Evolutionary conservation across 2,113 vertebrate species (phyloP).

Genomic region (Plecotus auritus): DNA sequence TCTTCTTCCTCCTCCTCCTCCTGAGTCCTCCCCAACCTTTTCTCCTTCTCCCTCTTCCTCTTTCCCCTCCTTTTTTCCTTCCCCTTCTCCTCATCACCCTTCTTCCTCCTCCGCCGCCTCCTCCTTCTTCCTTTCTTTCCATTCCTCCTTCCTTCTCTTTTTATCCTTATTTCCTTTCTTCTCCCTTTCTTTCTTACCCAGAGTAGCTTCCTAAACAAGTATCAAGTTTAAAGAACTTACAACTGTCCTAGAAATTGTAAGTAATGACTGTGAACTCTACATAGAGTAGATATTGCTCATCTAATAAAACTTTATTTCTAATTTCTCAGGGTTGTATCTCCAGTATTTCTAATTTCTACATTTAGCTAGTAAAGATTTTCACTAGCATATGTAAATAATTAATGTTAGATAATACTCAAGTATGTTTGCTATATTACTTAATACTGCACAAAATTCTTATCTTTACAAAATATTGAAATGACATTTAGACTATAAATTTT

Average conservation of each 20-base stretch:
- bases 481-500: constrained; percentile 37
- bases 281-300: background rate
- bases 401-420: constrained; percentile 25
- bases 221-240: background rate
- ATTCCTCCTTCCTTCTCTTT: too few relatives aligned
- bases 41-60: background rate
- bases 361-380: constrained; percentile 33
- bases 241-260: background rate
- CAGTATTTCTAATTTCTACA: constrained; percentile 19
- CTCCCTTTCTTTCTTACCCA: background rate
- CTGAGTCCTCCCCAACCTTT: fast-evolving
- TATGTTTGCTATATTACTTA: constrained; percentile 15
- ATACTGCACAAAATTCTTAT: constrained; percentile 15
- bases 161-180: background rate
- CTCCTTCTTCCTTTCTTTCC: background rate
- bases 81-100: fast-evolving
- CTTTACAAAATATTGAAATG: constrained; percentile 57
- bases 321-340: background rate
- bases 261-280: background rate
- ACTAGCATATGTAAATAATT: constrained; percentile 11
- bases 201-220: background rate
- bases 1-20: background rate
- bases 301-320: background rate
- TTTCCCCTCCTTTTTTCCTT: background rate
- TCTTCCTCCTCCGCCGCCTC: fast-evolving